A percentile compares a stretch with the other conserved stretches of the same genome.
Evolutionary conservation across 2,113 vertebrate genomes (phyloP).

Genomic region (Spilogale gracilis): DNA sequence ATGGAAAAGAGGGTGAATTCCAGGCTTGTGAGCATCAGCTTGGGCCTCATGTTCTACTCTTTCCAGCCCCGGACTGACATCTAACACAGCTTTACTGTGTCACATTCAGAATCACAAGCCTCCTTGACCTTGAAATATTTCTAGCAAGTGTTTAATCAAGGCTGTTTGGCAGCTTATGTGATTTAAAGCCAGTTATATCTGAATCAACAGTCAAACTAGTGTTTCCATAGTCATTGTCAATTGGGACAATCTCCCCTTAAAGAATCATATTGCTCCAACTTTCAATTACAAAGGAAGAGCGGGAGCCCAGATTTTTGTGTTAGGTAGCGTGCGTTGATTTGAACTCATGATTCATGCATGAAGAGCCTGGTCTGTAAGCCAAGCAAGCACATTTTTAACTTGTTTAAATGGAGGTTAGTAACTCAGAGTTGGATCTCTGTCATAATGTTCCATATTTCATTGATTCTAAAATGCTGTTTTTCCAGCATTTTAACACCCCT

Average conservation of each 20-base stretch:
- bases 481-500: constrained; percentile 21
- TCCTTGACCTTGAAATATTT: constrained; percentile 74
- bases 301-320: constrained; percentile 33
- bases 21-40: background rate
- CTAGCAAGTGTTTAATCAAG: constrained; percentile 73
- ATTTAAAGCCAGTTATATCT: constrained; percentile 67
- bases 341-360: constrained; percentile 24
- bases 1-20: background rate
- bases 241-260: constrained; percentile 1
- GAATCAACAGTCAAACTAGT: constrained; percentile 52
- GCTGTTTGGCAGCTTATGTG: constrained; percentile 63
- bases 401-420: constrained; percentile 3
- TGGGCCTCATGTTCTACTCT: background rate
- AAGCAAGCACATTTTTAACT: constrained; percentile 48
- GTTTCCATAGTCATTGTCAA: constrained; percentile 63
- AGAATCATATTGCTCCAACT: constrained; percentile 4
- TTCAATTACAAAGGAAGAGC: constrained; percentile 27
- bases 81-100: constrained; percentile 69
- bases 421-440: background rate
- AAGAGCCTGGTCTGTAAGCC: constrained; percentile 28
- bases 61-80: constrained; percentile 7
- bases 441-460: background rate
- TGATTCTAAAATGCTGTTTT: constrained; percentile 14
- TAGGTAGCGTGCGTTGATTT: background rate
- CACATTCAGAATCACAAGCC: constrained; percentile 50